Percentiles rank a stretch among this genome's conserved stretches.
These are phyloP conservation scores for Caradrina clavipalpis DNA, from an alignment of 2,888 invertebrate genomes.

Conservation along the genomic window DNA sequence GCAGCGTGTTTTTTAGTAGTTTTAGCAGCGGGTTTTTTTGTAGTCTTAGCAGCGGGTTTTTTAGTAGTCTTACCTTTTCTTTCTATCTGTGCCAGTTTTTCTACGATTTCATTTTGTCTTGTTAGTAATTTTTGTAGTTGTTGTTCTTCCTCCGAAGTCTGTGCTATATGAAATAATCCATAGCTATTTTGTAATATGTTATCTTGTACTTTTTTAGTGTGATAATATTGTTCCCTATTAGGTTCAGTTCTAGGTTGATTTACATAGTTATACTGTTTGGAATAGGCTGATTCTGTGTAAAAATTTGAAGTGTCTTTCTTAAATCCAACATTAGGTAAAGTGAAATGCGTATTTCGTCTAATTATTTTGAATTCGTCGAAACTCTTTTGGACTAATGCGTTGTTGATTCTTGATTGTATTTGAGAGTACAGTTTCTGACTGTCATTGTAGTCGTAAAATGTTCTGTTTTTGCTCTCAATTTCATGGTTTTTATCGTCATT, in stretches of 20 bases:
- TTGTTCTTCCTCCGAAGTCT: not conserved
- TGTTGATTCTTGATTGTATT: slow-evolving; percentile 25
- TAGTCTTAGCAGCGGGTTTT: no score
- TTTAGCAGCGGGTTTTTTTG: no score
- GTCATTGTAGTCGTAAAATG: not conserved
- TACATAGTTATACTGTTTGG: not conserved
- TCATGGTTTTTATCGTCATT: not conserved
- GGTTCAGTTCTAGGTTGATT: no score
- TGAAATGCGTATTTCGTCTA: slow-evolving; percentile 61
- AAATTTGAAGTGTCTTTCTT: not conserved
- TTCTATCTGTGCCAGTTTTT: slow-evolving; percentile 53
- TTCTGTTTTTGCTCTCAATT: not conserved
- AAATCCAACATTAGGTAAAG: slow-evolving; percentile 44
- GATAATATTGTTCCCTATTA: not conserved
- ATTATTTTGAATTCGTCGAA: slow-evolving; percentile 67
- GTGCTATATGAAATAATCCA: not conserved
- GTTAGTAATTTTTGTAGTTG: slow-evolving; percentile 27
- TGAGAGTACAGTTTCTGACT: slow-evolving; percentile 12
- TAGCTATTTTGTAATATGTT: not conserved
- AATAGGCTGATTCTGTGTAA: slow-evolving; percentile 2
- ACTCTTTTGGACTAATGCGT: slow-evolving; percentile 54
- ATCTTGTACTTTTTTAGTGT: not conserved
- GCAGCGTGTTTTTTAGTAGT: no score
- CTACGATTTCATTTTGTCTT: slow-evolving; percentile 63
- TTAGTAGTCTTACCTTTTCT: not conserved